Base-by-base conservation (phyloP, 2,113 vertebrate genomes). In the Sinocyclocheilus grahami region DNA sequence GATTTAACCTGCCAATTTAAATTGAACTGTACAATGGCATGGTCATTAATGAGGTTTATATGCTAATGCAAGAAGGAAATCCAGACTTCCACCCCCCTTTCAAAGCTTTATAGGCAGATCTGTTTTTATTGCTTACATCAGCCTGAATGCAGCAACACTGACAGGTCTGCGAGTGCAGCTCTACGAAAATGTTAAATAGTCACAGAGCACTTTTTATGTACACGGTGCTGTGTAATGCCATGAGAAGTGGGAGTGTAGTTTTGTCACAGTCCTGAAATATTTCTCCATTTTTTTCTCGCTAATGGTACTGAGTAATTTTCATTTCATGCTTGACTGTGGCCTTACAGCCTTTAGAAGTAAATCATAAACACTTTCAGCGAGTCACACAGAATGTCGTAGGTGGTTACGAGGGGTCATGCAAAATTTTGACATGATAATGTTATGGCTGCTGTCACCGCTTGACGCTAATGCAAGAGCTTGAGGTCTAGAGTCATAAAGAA, bases 41-140 rank as follows among this genome's bases (percentile, higher is more conserved):
- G 93, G 93, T 94, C 93, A 93, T 94, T 94, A 94, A 94, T 92
- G 91, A 92, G 92, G 92, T 94, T 92, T 92, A 92, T 93, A 94
- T 94, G 93, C 88, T 93, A 94, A 95, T 94, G 88, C 18, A 14
- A 86, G 51, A 51, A 30, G 53, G 90, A 90, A 88, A 91, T 90
- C 90, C 76, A 88, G 91, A 33, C 5, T 69, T 22, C 88, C 48
- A 83, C 86, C 82, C 86, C 86, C 87, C 87, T 86, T 46, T 87
- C 39, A n/a, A 48, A 76, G 42, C 88, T 22, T 69, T 74, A 60
- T 55, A 71, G 67, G 67, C 67, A 90, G 90, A 91, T 87, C 24
- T 82, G 89, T 85, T 86, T 88, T 67, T 87, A 85, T 88, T 90
- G 93, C 93, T 94, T 93, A 94, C 92, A 90, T 94, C 93, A 93